Evolutionary conservation across 2,797 vertebrate genomes (phyloP).

Genomic region (Eulemur mongoz): DNA sequence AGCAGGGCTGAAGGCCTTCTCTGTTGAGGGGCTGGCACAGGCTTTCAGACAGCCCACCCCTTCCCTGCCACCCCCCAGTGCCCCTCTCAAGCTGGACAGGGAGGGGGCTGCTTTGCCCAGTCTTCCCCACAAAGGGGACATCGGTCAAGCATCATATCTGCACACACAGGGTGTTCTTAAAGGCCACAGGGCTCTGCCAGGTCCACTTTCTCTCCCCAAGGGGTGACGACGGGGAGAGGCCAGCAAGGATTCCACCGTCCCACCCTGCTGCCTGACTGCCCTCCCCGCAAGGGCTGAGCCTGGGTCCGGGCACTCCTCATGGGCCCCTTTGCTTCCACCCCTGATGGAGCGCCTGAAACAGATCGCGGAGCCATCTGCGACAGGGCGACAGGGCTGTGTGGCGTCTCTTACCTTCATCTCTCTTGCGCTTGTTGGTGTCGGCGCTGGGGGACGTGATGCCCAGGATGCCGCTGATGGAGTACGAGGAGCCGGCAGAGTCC

Average conservation of each 20-base stretch:
- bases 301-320: rapidly evolving
- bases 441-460: constrained; percentile 94
- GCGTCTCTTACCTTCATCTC: constrained; percentile 93
- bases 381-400: not conserved
- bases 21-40: not conserved
- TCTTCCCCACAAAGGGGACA: not conserved
- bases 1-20: not conserved
- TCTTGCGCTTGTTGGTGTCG: constrained; percentile 96
- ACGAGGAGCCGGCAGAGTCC: constrained; percentile 96
- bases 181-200: not conserved
- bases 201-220: not conserved
- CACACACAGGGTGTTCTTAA: not conserved
- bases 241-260: not conserved
- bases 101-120: not conserved
- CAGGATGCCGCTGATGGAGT: constrained; percentile 99
- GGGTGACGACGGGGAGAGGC: not conserved
- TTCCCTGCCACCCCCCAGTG: not conserved
- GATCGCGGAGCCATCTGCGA: not conserved
- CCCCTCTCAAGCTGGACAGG: not conserved
- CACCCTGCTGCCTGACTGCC: not conserved
- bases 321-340: not conserved
- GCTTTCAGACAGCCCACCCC: not conserved
- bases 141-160: not conserved
- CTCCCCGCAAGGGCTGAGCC: not conserved
- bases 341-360: rapidly evolving